Evolutionary conservation across 2,113 vertebrate species (phyloP).

Genomic region (Pycnonotus jocosus): DNA sequence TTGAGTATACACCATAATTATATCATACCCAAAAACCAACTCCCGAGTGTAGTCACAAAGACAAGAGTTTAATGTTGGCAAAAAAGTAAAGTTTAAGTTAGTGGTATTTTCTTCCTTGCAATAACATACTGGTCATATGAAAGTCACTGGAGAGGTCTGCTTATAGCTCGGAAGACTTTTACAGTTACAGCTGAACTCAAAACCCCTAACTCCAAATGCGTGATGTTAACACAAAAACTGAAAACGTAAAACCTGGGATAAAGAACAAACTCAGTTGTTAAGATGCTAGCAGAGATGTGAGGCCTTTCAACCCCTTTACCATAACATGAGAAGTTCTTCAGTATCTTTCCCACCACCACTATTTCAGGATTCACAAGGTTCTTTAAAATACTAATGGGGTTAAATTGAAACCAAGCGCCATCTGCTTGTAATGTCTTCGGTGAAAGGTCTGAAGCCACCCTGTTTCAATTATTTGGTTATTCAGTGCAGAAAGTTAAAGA

Average conservation of each 20-base stretch:
- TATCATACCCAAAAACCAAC: slow-evolving; percentile 15
- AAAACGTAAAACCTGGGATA: slow-evolving; percentile 4
- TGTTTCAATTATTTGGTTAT: slow-evolving; percentile 75
- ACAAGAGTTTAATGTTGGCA: slow-evolving; percentile 51
- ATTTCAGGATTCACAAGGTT: slow-evolving; percentile 8
- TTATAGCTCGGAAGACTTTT: slow-evolving; percentile 57
- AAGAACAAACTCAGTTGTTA: slow-evolving; percentile 26
- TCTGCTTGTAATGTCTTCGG: slow-evolving; percentile 49
- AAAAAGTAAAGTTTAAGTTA: slow-evolving; percentile 42
- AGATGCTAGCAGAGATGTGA: neutral
- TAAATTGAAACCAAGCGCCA: slow-evolving; percentile 15
- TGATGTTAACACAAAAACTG: slow-evolving; percentile 12
- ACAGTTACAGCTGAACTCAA: slow-evolving; percentile 40
- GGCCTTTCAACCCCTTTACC: neutral
- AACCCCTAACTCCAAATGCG: neutral
- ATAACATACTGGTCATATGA: slow-evolving; percentile 42
- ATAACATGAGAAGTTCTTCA: slow-evolving; percentile 23
- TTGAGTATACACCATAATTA: neutral
- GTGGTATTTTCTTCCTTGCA: slow-evolving; percentile 52
- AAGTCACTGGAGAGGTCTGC: slow-evolving; percentile 46
- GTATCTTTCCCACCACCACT: slow-evolving; percentile 28
- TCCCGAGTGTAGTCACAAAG: slow-evolving; percentile 45
- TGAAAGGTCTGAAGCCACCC: slow-evolving; percentile 68
- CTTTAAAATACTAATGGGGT: slow-evolving; percentile 38
- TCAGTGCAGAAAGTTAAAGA: slow-evolving; percentile 80